phyloP scores from a whole-genome alignment of 2,888 invertebrate genomes.

The Rugalucina vietnamica region DNA sequence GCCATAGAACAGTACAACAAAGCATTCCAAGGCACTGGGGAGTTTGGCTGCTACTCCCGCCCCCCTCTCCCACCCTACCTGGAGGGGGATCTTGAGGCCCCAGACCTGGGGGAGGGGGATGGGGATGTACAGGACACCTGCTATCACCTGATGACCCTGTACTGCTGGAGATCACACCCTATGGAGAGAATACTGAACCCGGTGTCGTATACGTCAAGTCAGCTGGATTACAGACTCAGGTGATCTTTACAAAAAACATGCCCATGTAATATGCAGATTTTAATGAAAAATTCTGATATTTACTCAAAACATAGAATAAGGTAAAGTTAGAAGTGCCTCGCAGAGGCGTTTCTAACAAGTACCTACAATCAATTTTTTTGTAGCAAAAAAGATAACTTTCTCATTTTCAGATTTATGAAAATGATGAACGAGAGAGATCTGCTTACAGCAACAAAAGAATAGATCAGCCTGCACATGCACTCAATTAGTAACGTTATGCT shows the following conservation, averaged over 20 bases:
- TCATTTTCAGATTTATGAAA: too few species aligned
- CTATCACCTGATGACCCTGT: constrained; percentile 92
- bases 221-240: constrained; percentile 90
- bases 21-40: constrained; percentile 83
- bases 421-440: too few species aligned
- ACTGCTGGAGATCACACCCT: constrained; percentile 86
- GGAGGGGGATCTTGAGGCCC: constrained; percentile 64
- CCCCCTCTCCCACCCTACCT: constrained; percentile 82
- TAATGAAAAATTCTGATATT: too few species aligned
- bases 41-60: constrained; percentile 73
- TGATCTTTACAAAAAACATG: constrained; percentile 45
- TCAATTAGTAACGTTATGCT: too few species aligned
- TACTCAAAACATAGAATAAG: too few species aligned
- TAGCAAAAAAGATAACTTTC: too few species aligned
- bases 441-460: too few species aligned
- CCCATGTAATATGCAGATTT: too few species aligned
- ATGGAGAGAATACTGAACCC: constrained; percentile 90
- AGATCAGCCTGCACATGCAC: too few species aligned
- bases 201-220: constrained; percentile 90
- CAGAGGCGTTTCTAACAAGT: too few species aligned
- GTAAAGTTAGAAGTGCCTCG: too few species aligned
- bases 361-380: too few species aligned
- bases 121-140: constrained; percentile 87
- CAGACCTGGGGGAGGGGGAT: constrained; percentile 49
- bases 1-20: constrained; percentile 90